Evolutionary conservation across 2,797 vertebrate genomes (phyloP).

Genomic region (Sebastolobus altivelis): DNA sequence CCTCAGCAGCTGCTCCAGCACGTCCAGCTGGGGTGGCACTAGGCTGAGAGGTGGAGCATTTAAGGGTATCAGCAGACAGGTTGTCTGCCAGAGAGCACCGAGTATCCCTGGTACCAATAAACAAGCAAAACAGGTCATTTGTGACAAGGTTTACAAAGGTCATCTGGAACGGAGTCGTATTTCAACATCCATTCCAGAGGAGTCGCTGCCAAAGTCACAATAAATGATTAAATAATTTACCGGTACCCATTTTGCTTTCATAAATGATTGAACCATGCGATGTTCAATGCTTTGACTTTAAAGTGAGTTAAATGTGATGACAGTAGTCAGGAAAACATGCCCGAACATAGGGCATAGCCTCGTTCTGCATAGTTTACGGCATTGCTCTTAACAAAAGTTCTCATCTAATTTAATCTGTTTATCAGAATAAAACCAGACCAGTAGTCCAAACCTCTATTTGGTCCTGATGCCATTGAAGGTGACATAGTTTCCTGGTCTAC

Average conservation of each 20-base stretch:
- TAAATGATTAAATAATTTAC: slow-evolving; percentile 56
- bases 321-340: background rate
- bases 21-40: slow-evolving; percentile 62
- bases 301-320: background rate
- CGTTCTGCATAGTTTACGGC: background rate
- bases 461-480: background rate
- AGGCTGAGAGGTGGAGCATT: slow-evolving; percentile 59
- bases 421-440: slow-evolving; percentile 8
- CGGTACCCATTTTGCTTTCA: background rate
- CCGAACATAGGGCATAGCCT: background rate
- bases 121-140: slow-evolving; percentile 68
- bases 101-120: slow-evolving; percentile 63
- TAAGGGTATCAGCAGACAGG: slow-evolving; percentile 80
- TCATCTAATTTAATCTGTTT: background rate
- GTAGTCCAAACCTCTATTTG: slow-evolving; percentile 35
- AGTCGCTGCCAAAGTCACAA: slow-evolving; percentile 48
- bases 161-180: slow-evolving; percentile 55
- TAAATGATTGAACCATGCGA: slow-evolving; percentile 4
- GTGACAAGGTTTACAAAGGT: slow-evolving; percentile 72
- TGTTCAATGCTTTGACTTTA: slow-evolving; percentile 9
- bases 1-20: slow-evolving; percentile 73
- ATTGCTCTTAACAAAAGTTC: background rate
- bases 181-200: slow-evolving; percentile 42
- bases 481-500: slow-evolving; percentile 7
- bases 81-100: slow-evolving; percentile 77